Base-by-base conservation (phyloP, 2,113 vertebrate species). In the Cyprinus carpio region DNA sequence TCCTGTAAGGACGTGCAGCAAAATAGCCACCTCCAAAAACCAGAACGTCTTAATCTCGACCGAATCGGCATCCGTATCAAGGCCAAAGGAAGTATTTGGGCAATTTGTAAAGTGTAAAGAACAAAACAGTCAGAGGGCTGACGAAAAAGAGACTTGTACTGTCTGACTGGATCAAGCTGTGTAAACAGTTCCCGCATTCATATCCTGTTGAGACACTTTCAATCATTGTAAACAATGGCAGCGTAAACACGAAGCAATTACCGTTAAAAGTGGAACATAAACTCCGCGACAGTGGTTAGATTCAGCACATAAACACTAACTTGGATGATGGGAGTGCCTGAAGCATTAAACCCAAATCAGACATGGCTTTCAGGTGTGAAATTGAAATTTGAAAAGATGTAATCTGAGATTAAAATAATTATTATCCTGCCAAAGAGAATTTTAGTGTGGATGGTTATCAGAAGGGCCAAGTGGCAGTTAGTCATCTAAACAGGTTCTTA, bases 311-410 rank as follows among this genome's bases (percentile, higher is more conserved):
- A 71, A 71, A 82, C 65, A 51, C 40, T 29, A 81, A 67, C 60
- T 67, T 27, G 40, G 25, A 67, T 46, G 79, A 67, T 67, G 79
- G 43, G 40, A 81, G 62, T 67, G 79, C 31, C 79, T 81, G 37
- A 65, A 67, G 40, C 79, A 81, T 49, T 81, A 67, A 67, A 65
- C 58, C n/a, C 40, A 43, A 67, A 81, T 67, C 79, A 67, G 79
- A 81, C 40, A 81, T 67, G 79, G 79, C 60, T 67, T 81, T 67
- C 79, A 81, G 62, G 79, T 81, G 79, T 81, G 79, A 81, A 81
- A 81, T 81, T 49, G n/a, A 18, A 18, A 49, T 81, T 64, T 75
- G 67, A 67, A 67, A 67, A 81, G 60, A 81, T 81, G 79, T 67
- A 82, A 82, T 82, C 65, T 37, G 64, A 82, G 64, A 82, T 71